Evolutionary conservation across 37 sponge, comb jelly and placozoan species (phyloP), one percentile per base, ranked within the genome.

Genomic region (Beroe forskalii): DNA sequence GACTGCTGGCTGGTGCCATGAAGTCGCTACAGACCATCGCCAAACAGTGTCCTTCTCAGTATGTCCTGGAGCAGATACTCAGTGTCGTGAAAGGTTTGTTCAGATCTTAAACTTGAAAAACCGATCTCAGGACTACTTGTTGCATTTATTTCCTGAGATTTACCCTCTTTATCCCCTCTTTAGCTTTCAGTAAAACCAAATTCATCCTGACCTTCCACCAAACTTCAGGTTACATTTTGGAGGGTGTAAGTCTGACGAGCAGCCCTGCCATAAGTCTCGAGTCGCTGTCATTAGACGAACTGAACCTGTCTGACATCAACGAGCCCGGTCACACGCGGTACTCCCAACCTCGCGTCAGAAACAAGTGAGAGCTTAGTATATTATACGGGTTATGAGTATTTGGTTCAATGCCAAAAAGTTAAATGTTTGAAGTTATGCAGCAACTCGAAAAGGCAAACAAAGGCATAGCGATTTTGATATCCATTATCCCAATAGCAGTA

Each of bases 321-420:
- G 86, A 80, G 35, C 31, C 86, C 2, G 86, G 86, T 4, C 86
- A 80, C 27, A 80, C 55, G 3, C 44, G 86, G 3, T 80, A 80
- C 86, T 80, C 86, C 27, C 86, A 80, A 24, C 86, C 86, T n/a
- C 86, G 86, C 42, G 86, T 80, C 27, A 40, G 86, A 44, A 80
- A 80, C 86, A 80, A 80, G 86, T 80, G 0, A 48, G 55, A 48
- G n/a, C n/a, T n/a, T n/a, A n/a, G n/a, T n/a, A n/a, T n/a, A n/a
- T n/a, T n/a, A n/a, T n/a, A n/a, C n/a, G n/a, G n/a, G n/a, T n/a
- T n/a, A n/a, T n/a, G n/a, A n/a, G n/a, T n/a, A n/a, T n/a, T n/a
- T n/a, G n/a, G n/a, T n/a, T n/a, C n/a, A n/a, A n/a, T n/a, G n/a
- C n/a, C n/a, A n/a, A n/a, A n/a, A n/a, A n/a, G n/a, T n/a, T n/a